Conservation (phyloP, 2,797 vertebrate species). For the Chelon auratus region DNA sequence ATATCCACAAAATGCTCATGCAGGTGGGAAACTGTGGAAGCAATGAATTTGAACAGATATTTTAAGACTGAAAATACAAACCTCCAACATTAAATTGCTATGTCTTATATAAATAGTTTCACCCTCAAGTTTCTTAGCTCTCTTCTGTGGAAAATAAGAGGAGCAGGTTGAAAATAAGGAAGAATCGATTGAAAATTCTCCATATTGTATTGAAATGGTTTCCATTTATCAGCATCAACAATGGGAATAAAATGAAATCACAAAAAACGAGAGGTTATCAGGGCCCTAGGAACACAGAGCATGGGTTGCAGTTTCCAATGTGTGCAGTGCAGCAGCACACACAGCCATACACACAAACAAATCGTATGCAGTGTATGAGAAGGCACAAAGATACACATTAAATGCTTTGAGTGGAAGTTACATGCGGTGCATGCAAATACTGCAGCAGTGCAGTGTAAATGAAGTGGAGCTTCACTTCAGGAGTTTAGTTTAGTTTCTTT, state of each 20-base stretch:
- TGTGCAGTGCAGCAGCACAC: constrained; percentile 12
- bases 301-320: constrained; percentile 1
- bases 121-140: constrained; percentile 99
- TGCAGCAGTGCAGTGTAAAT: constrained; percentile 34
- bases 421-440: constrained; percentile 51
- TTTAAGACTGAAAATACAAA: constrained; percentile 90
- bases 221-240: constrained; percentile 12
- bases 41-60: constrained; percentile 40
- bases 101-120: constrained; percentile 99
- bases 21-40: constrained; percentile 57
- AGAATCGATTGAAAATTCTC: constrained; percentile 34
- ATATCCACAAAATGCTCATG: constrained; percentile 44
- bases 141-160: constrained; percentile 92
- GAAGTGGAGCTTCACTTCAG: neutral
- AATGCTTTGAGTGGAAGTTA: neutral
- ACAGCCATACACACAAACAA: neutral
- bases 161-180: constrained; percentile 71
- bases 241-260: constrained; percentile 21
- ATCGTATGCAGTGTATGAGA: neutral
- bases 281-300: constrained; percentile 6
- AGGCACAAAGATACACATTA: constrained; percentile 16
- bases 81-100: constrained; percentile 99
- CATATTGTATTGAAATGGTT: constrained; percentile 38
- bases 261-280: constrained; percentile 26
- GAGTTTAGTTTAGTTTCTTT: neutral